Evolutionary conservation across 2,888 invertebrate species (phyloP), one percentile per base, ranked within the genome.

Genomic region (Stegophylla sp.): DNA sequence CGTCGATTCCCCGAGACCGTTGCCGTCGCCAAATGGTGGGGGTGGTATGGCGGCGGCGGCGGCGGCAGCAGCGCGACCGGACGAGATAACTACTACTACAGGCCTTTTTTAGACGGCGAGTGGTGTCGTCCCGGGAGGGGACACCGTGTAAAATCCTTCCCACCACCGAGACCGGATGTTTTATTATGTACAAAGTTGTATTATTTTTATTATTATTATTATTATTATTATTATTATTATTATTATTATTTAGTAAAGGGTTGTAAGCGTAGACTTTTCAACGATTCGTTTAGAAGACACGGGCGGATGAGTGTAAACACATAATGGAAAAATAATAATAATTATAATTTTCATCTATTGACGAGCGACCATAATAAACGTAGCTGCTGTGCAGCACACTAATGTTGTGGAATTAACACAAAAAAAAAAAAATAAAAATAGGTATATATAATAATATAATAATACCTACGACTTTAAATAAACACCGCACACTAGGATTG

Each of bases 1-100:
- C 45, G 34, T 34, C 28, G 63, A 20, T 34, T 43, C 43, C n/a
- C n/a, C 72, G 34, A 61, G 45, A 43, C 43, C 59, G 72, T n/a
- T 73, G 43, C 26, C 28, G 28, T 61, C 45, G 45, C 26, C 41
- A 10, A 13, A 59, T 72, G 1, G 34, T 1, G 17, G 53, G n/a
- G 51, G n/a, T n/a, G 7, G 20, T 7, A 20, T 5, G 34, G 34
- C 4, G 7, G 34, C 34, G 20, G 23, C 20, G 26, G n/a, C 26
- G 26, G 34, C 10, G 59, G 69, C 48, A 63, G 69, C 34, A 13
- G 20, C 10, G 69, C 34, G 20, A 43, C 10, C 43, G 26, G 28
- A 48, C 51, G n/a, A 56, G 23, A 23, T 23, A 20, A 56, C 20
- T 3, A 9, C 56, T 51, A 51, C 51, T 9, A 56, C 56, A 20